phyloP scores from a whole-genome alignment of 2,888 invertebrate species.

The Diachrysia chrysitis region DNA sequence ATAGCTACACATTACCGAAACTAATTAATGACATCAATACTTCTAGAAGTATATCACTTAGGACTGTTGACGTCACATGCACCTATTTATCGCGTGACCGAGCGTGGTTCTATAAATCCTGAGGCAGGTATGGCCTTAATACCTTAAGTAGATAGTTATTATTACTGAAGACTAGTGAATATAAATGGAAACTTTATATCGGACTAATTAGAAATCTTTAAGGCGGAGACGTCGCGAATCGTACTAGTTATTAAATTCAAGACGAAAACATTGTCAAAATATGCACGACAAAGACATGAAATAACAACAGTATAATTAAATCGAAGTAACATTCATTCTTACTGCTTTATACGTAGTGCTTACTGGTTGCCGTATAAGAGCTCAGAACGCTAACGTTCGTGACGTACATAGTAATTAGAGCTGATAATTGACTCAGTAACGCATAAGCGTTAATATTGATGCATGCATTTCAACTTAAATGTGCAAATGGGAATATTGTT shows the following conservation, averaged over 20 bases:
- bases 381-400: conserved; percentile 19
- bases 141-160: conserved; percentile 1
- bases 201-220: neutral
- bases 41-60: neutral
- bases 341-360: neutral
- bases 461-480: conserved; percentile 24
- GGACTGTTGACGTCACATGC: conserved; percentile 1
- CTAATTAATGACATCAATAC: neutral
- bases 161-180: conserved; percentile 4
- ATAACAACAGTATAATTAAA: neutral
- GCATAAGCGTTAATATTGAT: conserved; percentile 27
- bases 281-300: neutral
- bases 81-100: conserved; percentile 4
- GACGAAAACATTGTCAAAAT: neutral
- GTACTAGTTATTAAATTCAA: conserved; percentile 2
- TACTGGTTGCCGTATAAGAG: neutral
- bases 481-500: conserved; percentile 10
- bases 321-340: neutral
- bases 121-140: conserved; percentile 4
- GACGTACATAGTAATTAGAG: conserved; percentile 38
- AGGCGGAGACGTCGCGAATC: neutral
- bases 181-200: neutral
- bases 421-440: conserved; percentile 35
- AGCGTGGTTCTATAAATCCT: neutral
- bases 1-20: neutral